These are phyloP conservation scores for Esox niger DNA, from an alignment of 2,113 vertebrate genomes.

Conservation along the genomic window DNA sequence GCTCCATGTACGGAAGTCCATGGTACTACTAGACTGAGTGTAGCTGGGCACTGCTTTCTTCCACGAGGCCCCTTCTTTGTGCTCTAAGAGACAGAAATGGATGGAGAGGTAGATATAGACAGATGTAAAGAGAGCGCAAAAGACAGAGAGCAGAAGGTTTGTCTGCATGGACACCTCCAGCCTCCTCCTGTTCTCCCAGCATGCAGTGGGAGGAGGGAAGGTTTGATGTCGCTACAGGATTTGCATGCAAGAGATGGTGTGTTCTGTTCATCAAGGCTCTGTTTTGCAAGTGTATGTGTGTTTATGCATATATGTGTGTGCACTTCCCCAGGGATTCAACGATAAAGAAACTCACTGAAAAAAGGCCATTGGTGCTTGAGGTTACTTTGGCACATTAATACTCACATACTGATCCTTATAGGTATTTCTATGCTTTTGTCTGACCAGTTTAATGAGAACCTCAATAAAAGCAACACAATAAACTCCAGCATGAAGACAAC, in stretches of 20 bases:
- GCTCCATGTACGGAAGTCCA: slow-evolving; percentile 86
- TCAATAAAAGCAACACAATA: too few relatives aligned
- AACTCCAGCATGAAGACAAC: too few relatives aligned
- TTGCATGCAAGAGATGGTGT: slow-evolving; percentile 68
- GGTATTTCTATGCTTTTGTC: too few relatives aligned
- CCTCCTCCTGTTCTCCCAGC: too few relatives aligned
- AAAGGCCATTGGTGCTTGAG: too few relatives aligned
- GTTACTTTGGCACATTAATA: too few relatives aligned
- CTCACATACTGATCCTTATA: too few relatives aligned
- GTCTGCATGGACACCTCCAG: slow-evolving; percentile 12
- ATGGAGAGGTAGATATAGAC: slow-evolving; percentile 15
- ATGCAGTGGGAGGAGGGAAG: too few relatives aligned
- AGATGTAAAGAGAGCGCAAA: slow-evolving; percentile 10
- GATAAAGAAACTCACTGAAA: too few relatives aligned
- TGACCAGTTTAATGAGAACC: too few relatives aligned
- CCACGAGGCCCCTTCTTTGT: slow-evolving; percentile 84
- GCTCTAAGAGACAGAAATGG: slow-evolving; percentile 72
- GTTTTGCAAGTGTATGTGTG: background rate
- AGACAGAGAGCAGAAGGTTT: slow-evolving; percentile 30
- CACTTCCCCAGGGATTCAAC: too few relatives aligned
- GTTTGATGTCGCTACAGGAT: slow-evolving; percentile 45
- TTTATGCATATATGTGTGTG: background rate
- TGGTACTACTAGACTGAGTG: slow-evolving; percentile 84
- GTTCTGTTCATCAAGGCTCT: background rate
- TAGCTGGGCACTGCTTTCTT: slow-evolving; percentile 93